Conservation (phyloP, 2,888 invertebrate species). For the Desoria tigrina region DNA sequence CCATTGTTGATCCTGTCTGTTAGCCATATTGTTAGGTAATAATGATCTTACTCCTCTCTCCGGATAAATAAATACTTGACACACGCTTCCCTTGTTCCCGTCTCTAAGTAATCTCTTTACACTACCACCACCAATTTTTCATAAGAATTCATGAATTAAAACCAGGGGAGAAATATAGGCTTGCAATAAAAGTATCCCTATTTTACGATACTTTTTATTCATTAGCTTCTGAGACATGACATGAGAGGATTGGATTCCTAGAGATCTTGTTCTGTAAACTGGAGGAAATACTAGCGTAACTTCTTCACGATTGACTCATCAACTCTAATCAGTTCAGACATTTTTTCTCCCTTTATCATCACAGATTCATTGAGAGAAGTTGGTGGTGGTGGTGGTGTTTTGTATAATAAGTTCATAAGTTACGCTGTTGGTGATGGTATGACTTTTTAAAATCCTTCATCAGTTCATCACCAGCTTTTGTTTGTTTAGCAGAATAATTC, state of each 20-base stretch:
- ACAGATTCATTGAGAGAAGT: not conserved
- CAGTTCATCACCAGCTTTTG: not conserved
- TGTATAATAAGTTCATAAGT: not conserved
- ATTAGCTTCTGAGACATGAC: too few relatives aligned
- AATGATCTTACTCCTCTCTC: conserved; percentile 17
- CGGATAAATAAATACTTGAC: conserved; percentile 25
- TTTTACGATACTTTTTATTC: not conserved
- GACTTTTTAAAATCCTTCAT: too few relatives aligned
- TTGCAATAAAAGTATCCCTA: not conserved
- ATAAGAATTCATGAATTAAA: too few relatives aligned
- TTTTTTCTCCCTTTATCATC: conserved; percentile 9
- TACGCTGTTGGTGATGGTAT: too few relatives aligned
- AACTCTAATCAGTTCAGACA: conserved; percentile 23
- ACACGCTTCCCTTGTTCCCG: conserved; percentile 14
- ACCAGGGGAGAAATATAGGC: too few relatives aligned
- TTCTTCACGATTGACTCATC: conserved; percentile 12
- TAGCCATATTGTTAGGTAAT: not conserved
- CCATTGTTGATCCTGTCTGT: not conserved
- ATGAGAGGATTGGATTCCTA: not conserved
- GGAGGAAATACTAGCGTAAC: too few relatives aligned
- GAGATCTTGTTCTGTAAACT: too few relatives aligned
- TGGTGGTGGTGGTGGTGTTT: too few relatives aligned
- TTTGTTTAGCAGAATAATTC: conserved; percentile 5
- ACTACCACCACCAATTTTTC: too few relatives aligned
- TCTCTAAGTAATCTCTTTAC: conserved; percentile 9